phyloP scores from a whole-genome alignment of 2,113 vertebrate genomes.

The Chlorodrepanis virens region DNA sequence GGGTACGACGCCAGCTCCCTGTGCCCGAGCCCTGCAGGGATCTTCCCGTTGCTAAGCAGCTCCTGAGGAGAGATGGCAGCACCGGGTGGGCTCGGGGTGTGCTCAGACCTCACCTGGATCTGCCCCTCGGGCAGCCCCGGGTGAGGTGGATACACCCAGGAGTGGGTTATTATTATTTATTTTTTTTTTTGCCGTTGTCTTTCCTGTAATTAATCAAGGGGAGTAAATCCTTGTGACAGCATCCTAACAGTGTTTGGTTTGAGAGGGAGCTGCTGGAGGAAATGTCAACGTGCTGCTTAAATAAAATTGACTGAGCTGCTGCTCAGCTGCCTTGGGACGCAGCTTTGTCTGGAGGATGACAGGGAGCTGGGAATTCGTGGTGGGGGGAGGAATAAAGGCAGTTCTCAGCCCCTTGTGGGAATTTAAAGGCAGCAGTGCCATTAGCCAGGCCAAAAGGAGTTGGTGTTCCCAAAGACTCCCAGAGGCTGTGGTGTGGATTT shows the following conservation, averaged over 20 bases:
- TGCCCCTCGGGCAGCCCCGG: not conserved
- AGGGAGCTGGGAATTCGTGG: slow-evolving; percentile 32
- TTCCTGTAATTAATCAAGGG: not conserved
- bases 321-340: slow-evolving; percentile 6
- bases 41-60: slow-evolving; percentile 26
- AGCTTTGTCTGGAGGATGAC: slow-evolving; percentile 12
- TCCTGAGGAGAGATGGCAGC: not conserved
- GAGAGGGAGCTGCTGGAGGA: slow-evolving; percentile 36
- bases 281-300: not conserved
- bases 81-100: not conserved
- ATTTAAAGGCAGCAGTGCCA: not conserved
- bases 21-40: not conserved
- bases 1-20: not conserved
- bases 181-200: not conserved
- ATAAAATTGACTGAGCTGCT: not conserved
- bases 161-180: too few species aligned
- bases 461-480: fast-evolving
- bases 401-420: not conserved
- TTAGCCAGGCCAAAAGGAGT: fast-evolving
- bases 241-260: not conserved
- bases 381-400: not conserved
- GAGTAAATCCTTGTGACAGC: not conserved
- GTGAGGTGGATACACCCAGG: not conserved
- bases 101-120: not conserved
- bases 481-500: not conserved